These are phyloP conservation scores for Cynodonichthys magdalenae DNA, from an alignment of 2,797 vertebrate genomes.

Conservation along the genomic window DNA sequence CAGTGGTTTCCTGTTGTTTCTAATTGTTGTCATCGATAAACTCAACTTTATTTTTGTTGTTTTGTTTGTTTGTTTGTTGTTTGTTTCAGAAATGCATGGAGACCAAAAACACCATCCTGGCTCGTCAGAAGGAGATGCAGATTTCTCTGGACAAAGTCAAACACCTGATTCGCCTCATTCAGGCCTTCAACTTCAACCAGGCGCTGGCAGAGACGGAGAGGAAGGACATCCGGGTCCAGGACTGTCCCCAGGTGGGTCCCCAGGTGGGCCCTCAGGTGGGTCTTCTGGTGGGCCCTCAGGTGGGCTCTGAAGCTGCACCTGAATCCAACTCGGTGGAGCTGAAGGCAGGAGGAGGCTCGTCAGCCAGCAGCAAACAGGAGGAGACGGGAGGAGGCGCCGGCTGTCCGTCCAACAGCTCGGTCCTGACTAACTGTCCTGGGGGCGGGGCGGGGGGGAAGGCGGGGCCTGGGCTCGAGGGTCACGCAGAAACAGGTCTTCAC, in stretches of 20 bases:
- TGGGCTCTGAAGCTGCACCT: conserved; percentile 16
- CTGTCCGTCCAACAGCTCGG: not conserved
- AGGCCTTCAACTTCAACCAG: conserved; percentile 94
- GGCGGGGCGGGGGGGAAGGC: conserved; percentile 9
- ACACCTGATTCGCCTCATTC: conserved; percentile 96
- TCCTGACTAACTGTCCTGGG: conserved; percentile 6
- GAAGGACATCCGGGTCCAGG: conserved; percentile 48
- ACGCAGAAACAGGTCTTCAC: conserved; percentile 31
- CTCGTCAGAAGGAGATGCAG: conserved; percentile 98
- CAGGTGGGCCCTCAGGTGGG: too few relatives aligned
- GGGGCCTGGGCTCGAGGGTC: conserved; percentile 19
- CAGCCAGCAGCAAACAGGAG: conserved; percentile 20
- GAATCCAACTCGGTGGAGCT: conserved; percentile 32
- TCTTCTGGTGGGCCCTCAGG: too few relatives aligned
- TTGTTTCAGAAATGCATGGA: conserved; percentile 97
- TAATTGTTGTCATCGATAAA: too few relatives aligned
- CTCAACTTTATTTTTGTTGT: not conserved
- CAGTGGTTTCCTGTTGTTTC: too few relatives aligned
- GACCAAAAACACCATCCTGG: conserved; percentile 96
- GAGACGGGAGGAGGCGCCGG: conserved; percentile 16
- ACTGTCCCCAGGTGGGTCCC: not conserved
- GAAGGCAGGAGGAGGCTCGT: conserved; percentile 16
- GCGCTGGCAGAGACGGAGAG: conserved; percentile 81
- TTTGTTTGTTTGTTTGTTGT: conserved; percentile 14
- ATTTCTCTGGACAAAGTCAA: conserved; percentile 96